These are phyloP conservation scores for Danio aesculapii DNA, from an alignment of 2,797 vertebrate species.

Conservation along the genomic window DNA sequence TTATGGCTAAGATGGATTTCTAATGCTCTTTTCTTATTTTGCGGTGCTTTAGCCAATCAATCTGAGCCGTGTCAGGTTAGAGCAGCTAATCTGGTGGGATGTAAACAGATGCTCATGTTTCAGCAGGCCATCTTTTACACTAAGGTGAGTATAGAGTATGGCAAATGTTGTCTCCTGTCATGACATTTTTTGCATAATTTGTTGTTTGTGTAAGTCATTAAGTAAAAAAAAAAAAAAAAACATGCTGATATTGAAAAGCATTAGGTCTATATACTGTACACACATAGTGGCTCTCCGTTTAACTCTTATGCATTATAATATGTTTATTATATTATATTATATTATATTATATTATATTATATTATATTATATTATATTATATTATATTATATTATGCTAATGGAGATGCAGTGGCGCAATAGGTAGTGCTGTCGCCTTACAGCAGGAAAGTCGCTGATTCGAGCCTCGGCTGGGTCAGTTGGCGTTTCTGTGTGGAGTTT, in stretches of 20 bases:
- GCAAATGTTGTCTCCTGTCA: conserved; percentile 13
- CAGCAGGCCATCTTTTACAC: conserved; percentile 53
- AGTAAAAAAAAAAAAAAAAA: not conserved
- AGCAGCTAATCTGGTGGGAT: conserved; percentile 58
- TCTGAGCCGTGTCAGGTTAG: conserved; percentile 56
- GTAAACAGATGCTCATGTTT: conserved; percentile 59
- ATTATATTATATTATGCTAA: no score
- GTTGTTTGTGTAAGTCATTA: conserved; percentile 8
- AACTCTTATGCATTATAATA: not conserved
- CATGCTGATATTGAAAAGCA: not conserved
- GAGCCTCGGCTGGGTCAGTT: no score
- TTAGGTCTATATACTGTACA: not conserved
- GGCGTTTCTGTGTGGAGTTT: no score
- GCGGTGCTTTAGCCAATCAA: conserved; percentile 47
- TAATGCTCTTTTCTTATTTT: conserved; percentile 37
- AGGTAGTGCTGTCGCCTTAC: no score
- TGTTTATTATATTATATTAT: not conserved
- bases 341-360: not conserved
- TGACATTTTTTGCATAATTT: conserved; percentile 29
- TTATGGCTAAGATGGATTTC: conserved; percentile 40
- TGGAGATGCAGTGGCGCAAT: no score
- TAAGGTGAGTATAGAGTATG: conserved; percentile 47
- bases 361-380: not conserved
- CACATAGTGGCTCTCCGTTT: not conserved
- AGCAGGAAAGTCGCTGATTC: no score